These are phyloP conservation scores for Lasioglossum leucozonium DNA, from an alignment of 2,888 invertebrate genomes.

Conservation along the genomic window DNA sequence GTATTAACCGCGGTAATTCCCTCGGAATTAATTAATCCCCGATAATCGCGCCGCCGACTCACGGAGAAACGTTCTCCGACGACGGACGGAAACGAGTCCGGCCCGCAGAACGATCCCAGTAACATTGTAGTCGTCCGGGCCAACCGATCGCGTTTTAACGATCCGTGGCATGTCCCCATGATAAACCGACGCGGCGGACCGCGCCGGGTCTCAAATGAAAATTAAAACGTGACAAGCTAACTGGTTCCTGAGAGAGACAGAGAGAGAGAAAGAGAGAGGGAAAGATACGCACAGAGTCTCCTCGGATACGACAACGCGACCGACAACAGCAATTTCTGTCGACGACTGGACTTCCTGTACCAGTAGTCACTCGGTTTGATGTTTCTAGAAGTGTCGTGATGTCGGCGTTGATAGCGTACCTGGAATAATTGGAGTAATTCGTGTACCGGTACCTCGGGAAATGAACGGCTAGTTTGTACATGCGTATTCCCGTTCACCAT, in stretches of 20 bases:
- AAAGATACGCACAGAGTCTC: background rate
- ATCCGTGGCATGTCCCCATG: constrained; percentile 10
- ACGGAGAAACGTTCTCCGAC: background rate
- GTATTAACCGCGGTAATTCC: constrained; percentile 39
- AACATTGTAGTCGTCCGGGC: constrained; percentile 20
- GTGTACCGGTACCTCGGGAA: background rate
- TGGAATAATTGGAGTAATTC: background rate
- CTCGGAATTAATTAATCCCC: constrained; percentile 49
- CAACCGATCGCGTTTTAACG: constrained; percentile 24
- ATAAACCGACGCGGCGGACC: background rate
- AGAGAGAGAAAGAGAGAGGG: background rate
- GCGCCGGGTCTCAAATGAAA: background rate
- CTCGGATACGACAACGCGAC: background rate
- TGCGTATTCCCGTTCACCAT: background rate
- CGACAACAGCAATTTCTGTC: constrained; percentile 7
- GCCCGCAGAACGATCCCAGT: constrained; percentile 10
- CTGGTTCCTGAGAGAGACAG: background rate
- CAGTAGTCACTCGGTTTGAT: background rate
- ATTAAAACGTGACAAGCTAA: constrained; percentile 26
- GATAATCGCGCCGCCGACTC: constrained; percentile 22
- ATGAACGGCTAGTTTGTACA: background rate
- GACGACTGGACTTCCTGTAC: background rate
- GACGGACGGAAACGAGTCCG: constrained; percentile 8
- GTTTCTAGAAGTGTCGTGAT: background rate
- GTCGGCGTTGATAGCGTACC: background rate